A percentile compares a stretch with the other conserved stretches of the same genome.
These are phyloP conservation scores for Macropus fuliginosus DNA, from an alignment of 2,797 vertebrate genomes.

Conservation along the genomic window DNA sequence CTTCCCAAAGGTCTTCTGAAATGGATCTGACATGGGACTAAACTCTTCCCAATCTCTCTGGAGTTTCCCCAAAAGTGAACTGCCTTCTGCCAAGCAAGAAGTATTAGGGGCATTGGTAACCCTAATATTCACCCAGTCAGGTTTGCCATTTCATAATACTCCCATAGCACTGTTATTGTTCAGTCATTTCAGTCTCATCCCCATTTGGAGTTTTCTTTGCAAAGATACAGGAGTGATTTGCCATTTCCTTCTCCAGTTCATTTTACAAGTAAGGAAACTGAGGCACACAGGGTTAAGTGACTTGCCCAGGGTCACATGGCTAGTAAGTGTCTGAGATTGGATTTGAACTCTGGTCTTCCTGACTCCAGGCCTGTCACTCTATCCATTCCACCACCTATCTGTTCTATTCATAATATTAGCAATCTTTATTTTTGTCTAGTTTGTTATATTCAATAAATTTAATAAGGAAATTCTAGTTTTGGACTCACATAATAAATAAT, in stretches of 20 bases:
- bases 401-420: neutral
- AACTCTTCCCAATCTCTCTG: neutral
- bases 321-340: neutral
- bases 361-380: neutral
- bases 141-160: neutral
- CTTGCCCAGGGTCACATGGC: neutral
- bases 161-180: neutral
- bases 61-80: neutral
- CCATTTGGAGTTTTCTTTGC: neutral
- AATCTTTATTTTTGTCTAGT: neutral
- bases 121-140: rapidly evolving
- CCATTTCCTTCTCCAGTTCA: neutral
- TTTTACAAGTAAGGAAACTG: neutral
- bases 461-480: neutral
- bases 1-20: rapidly evolving
- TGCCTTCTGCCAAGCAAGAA: neutral
- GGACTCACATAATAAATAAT: neutral
- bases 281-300: neutral
- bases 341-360: neutral
- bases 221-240: neutral
- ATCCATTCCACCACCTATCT: neutral
- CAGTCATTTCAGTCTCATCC: neutral
- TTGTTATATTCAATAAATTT: neutral
- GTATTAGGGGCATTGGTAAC: neutral
- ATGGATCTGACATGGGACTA: rapidly evolving